Base-by-base conservation (phyloP, 2,888 invertebrate species). In the Orchesellides sinensis region DNA sequence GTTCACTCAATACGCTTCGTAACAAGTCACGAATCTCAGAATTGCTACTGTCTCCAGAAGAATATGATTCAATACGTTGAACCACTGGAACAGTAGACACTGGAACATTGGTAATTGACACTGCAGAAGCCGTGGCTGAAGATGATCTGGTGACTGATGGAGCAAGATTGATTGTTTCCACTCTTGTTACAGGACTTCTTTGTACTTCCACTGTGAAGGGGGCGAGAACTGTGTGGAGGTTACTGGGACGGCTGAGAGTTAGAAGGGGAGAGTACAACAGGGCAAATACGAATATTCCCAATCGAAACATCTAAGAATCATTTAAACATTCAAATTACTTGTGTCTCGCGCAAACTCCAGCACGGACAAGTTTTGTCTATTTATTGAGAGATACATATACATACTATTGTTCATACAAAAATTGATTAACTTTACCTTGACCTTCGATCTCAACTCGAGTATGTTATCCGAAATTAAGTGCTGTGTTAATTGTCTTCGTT, bases 21-120 rank as follows among this genome's bases (percentile, higher is more conserved):
- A 78, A 47, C 14, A 78, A 54, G 21, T 78, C 70, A 3, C 78
- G 78, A 52, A 78, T 70, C 45, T 78, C 78, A 14, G 40, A 14
- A 27, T 70, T 70, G 40, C 70, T 78, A 52, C 78, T 78, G n/a
- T 70, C 78, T 17, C 70, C 69, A 17, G 70, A 70, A 6, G 78
- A 78, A 17, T 78, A 78, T 6, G 70, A 63, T 0, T 78, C 78
- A 52, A 70, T 70, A 52, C 29, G 61, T 61, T 69, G 70, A 25
- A 78, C 70, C 14, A 47, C 77, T 25, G 78, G 56, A 23, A 32
- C 17, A 6, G 54, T 14, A 0, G 75, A 32, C 10, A 49, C 8
- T 8, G 63, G 52, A 19, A 8, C 23, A 49, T n/a, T n/a, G 2
- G 66, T 29, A 0, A 35, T 25, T n/a, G 68, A 68, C 2, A 68